Evolutionary conservation across 2,113 vertebrate species (phyloP).

Genomic region (Nyctereutes procyonoides): DNA sequence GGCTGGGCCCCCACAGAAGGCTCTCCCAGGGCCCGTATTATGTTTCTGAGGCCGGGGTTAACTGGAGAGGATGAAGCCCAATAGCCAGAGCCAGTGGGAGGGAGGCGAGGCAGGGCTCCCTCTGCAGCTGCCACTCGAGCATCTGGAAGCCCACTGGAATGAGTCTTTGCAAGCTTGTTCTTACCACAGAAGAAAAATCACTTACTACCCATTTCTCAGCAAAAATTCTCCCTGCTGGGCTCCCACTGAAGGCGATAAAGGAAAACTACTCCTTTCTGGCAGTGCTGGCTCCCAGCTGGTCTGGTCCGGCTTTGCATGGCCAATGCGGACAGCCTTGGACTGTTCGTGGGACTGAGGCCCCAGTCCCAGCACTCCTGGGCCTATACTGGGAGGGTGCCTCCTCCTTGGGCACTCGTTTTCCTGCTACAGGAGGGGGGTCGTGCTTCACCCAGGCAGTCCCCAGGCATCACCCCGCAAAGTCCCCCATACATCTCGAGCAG

Average conservation of each 20-base stretch:
- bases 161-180: neutral
- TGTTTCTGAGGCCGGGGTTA: neutral
- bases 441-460: neutral
- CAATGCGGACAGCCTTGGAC: no score
- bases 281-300: no score
- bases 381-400: no score
- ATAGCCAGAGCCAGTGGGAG: neutral
- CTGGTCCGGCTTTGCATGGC: no score
- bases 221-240: neutral
- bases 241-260: no score
- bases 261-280: neutral
- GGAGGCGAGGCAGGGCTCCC: neutral
- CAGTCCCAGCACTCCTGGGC: neutral
- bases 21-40: neutral
- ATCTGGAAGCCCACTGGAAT: neutral
- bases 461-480: no score
- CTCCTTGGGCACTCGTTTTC: neutral
- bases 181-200: neutral
- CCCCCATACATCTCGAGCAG: no score
- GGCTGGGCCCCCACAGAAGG: neutral
- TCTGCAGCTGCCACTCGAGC: neutral
- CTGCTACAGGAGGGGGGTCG: neutral
- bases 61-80: neutral
- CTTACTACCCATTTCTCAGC: neutral
- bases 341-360: neutral